Percentiles rank a stretch among this genome's conserved stretches.
Evolutionary conservation across 2,888 invertebrate genomes (phyloP).

Genomic region (Tridacna crocea): DNA sequence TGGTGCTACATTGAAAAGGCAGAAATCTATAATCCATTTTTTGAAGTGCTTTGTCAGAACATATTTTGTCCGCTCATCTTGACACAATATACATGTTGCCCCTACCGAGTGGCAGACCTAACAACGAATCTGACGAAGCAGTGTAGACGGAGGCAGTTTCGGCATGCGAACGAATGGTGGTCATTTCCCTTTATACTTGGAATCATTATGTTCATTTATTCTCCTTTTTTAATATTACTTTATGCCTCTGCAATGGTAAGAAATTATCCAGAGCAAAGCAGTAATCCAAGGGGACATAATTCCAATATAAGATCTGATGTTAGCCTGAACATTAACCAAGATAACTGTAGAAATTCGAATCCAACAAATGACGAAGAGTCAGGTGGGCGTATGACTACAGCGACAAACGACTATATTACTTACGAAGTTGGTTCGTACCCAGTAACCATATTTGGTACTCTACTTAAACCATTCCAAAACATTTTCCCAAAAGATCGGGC

Average conservation of each 20-base stretch:
- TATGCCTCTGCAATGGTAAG: conserved; percentile 2
- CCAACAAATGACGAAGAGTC: too few species aligned
- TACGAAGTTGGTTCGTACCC: neutral
- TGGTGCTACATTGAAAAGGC: conserved; percentile 13
- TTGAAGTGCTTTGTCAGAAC: neutral
- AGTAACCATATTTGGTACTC: neutral
- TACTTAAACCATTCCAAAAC: neutral
- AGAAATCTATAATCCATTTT: neutral
- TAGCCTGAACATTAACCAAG: too few species aligned
- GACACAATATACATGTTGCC: conserved; percentile 5
- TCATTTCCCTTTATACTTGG: conserved; percentile 5
- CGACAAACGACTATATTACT: neutral
- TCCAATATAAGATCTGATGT: too few species aligned
- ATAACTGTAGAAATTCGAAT: too few species aligned
- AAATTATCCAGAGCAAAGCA: neutral
- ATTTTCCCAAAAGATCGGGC: neutral
- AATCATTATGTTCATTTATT: conserved; percentile 17
- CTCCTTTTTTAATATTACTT: neutral
- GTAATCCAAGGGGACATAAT: too few species aligned
- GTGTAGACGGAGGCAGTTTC: neutral
- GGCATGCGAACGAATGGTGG: neutral
- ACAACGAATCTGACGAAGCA: neutral
- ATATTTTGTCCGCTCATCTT: conserved; percentile 11
- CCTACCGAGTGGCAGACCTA: neutral
- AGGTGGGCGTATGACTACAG: too few species aligned